phyloP scores from a whole-genome alignment of 2,888 invertebrate genomes.

The Pyralis farinalis region DNA sequence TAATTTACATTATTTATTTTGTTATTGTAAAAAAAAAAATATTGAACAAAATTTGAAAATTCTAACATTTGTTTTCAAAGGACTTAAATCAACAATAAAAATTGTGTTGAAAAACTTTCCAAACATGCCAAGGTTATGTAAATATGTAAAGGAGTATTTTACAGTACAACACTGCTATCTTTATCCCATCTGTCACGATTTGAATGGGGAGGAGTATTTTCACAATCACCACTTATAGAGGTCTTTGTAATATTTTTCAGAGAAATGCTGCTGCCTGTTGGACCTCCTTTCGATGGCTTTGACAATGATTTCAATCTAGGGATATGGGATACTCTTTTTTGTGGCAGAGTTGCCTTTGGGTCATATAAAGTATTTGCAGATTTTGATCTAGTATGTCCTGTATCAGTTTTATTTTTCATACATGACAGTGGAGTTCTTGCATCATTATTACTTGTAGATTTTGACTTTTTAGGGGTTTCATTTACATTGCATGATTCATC shows the following conservation, averaged over 20 bases:
- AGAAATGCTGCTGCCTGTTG: constrained; percentile 52
- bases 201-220: constrained; percentile 73
- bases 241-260: constrained; percentile 56
- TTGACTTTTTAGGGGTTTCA: constrained; percentile 60
- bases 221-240: constrained; percentile 61
- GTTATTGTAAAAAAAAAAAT: not conserved
- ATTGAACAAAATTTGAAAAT: not conserved
- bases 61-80: no score
- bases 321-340: constrained; percentile 62
- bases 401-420: constrained; percentile 70
- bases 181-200: constrained; percentile 74
- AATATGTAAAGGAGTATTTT: constrained; percentile 13
- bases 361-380: constrained; percentile 62
- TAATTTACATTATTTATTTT: not conserved
- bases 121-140: not conserved
- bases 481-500: constrained; percentile 56
- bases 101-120: no score
- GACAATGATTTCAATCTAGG: constrained; percentile 64
- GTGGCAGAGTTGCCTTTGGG: constrained; percentile 35
- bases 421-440: constrained; percentile 72
- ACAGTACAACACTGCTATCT: constrained; percentile 72
- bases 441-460: constrained; percentile 49
- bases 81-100: no score
- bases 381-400: constrained; percentile 60
- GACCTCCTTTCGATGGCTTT: constrained; percentile 42